Base-by-base conservation (phyloP, 2,797 vertebrate species). In the Tauraco hartlaubi region DNA sequence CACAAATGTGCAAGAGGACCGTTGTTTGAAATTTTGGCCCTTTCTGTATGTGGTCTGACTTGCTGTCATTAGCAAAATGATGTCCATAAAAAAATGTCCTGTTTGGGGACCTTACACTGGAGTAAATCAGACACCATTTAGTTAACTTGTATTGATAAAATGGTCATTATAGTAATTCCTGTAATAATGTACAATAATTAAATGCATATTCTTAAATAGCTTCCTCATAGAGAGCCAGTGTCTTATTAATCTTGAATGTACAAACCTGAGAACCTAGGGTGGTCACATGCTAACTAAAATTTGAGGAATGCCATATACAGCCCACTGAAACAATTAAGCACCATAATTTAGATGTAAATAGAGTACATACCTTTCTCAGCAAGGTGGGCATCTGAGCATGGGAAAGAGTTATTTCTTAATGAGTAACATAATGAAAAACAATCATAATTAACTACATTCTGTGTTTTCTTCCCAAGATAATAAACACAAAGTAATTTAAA, bases 101-200 rank as follows among this genome's bases (percentile, higher is more conserved):
- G 16, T 78, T 75, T 74, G 83, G 56, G 54, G 52, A 82, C 33
- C 52, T 77, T 96, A 78, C 4, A n/a, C 48, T 62, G 37, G 54
- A 71, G 59, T 88, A 85, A 96, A 94, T 15, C 55, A 85, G 33
- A 72, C 48, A 88, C 52, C 54, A 89, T 91, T 96, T 89, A 94
- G 77, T 68, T 82, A 58, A 62, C 55, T 82, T 95, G 26, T 39
- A 78, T 88, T 59, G 52, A 90, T 93, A 92, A 96, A 88, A 97
- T 69, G 68, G 68, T 97, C 88, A 81, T 87, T 74, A 73, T 90
- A 92, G 96, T 97, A 97, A 93, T 92, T 94, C 83, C 58, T 93
- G 71, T 90, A 96, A 95, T 96, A 96, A 97, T 91, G 97, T 79
- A 92, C 92, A 96, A 77, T 92, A 97, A 96, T 96, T 96, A 95